phyloP scores from a whole-genome alignment of 2,888 invertebrate genomes.

The Thera obeliscata region DNA sequence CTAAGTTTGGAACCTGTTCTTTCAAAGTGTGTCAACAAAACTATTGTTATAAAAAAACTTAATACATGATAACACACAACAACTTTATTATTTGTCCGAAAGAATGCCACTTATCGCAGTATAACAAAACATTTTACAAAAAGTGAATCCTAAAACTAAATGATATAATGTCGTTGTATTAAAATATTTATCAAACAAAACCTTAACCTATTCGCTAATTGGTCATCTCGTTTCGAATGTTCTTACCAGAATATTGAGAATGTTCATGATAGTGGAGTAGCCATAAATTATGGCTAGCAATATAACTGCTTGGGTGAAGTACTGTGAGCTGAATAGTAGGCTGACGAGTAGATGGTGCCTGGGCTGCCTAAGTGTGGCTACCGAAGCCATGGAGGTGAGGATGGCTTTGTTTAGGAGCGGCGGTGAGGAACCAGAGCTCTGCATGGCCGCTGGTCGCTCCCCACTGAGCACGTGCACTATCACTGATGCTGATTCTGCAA shows the following conservation, averaged over 20 bases:
- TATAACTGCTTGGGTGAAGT: slow-evolving; percentile 51
- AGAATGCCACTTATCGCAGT: slow-evolving; percentile 34
- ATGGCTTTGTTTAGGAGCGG: slow-evolving; percentile 66
- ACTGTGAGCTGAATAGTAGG: slow-evolving; percentile 51
- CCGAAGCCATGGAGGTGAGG: slow-evolving; percentile 59
- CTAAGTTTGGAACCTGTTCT: not conserved
- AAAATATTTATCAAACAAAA: slow-evolving; percentile 22
- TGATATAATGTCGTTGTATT: slow-evolving; percentile 41
- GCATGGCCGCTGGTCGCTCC: slow-evolving; percentile 87
- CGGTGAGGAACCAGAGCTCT: slow-evolving; percentile 76
- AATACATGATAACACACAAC: slow-evolving; percentile 10
- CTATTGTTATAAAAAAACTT: not conserved
- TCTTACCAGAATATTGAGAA: slow-evolving; percentile 25
- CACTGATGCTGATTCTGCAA: slow-evolving; percentile 90
- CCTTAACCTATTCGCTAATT: slow-evolving; percentile 42
- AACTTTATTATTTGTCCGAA: slow-evolving; percentile 35
- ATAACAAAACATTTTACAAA: slow-evolving; percentile 18
- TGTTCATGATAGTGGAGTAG: slow-evolving; percentile 28
- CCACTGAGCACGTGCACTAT: slow-evolving; percentile 93
- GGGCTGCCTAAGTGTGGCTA: slow-evolving; percentile 58
- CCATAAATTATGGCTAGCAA: slow-evolving; percentile 44
- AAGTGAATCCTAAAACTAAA: slow-evolving; percentile 23
- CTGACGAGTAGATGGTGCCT: slow-evolving; percentile 49
- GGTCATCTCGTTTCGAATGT: slow-evolving; percentile 66
- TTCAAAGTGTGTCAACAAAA: too few species aligned